Evolutionary conservation across 2,113 vertebrate genomes (phyloP).

Genomic region (Sander lucioperca): DNA sequence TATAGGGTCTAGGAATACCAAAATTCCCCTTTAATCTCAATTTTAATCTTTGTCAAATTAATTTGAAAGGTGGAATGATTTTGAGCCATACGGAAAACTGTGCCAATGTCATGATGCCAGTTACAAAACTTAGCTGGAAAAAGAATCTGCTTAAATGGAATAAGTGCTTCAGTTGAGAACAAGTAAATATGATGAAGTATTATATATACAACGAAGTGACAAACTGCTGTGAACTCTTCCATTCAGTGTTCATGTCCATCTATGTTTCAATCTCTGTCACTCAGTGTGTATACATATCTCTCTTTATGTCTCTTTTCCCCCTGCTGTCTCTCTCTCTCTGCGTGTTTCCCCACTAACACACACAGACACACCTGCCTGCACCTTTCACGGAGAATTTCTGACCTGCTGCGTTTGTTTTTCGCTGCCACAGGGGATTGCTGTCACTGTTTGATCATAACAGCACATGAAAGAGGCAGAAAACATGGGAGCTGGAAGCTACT

Average conservation of each 20-base stretch:
- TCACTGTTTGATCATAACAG: slow-evolving; percentile 48
- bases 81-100: not conserved
- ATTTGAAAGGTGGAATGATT: no score
- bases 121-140: not conserved
- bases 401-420: slow-evolving; percentile 52
- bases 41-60: not conserved
- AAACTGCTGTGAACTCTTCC: not conserved
- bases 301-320: not conserved
- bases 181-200: not conserved
- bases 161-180: not conserved
- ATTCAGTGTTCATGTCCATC: not conserved
- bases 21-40: no score
- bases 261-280: slow-evolving; percentile 17
- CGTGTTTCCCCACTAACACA: not conserved
- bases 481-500: slow-evolving; percentile 18
- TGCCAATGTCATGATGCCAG: not conserved
- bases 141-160: not conserved
- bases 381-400: slow-evolving; percentile 29
- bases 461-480: slow-evolving; percentile 56
- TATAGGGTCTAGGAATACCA: no score
- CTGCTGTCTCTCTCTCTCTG: not conserved
- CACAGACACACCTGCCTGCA: slow-evolving; percentile 9
- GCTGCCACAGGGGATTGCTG: slow-evolving; percentile 27
- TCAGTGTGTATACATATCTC: slow-evolving; percentile 2
- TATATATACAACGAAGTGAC: not conserved